Evolutionary conservation across 2,113 vertebrate species (phyloP).

Genomic region (Diadophis punctatus): DNA sequence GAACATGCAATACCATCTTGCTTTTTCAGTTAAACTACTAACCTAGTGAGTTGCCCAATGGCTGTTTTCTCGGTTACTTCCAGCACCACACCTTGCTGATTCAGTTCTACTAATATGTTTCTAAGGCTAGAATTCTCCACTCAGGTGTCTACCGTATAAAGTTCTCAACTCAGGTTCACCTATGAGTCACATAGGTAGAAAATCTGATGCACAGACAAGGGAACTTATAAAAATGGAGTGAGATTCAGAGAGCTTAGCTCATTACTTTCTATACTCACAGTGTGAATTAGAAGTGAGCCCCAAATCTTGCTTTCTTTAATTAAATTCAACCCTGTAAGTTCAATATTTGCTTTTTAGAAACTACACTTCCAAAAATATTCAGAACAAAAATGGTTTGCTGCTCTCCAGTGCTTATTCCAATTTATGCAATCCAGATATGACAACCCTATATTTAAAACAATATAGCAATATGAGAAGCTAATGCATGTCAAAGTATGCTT

Average conservation of each 20-base stretch:
- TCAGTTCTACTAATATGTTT: neutral
- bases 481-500: neutral
- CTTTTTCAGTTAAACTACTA: neutral
- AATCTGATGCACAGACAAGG: neutral
- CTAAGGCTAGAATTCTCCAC: neutral
- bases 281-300: neutral
- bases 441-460: neutral
- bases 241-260: neutral
- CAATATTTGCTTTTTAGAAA: neutral
- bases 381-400: neutral
- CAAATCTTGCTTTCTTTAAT: neutral
- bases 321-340: neutral
- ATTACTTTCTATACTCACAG: neutral
- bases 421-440: neutral
- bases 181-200: neutral
- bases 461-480: neutral
- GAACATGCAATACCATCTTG: neutral
- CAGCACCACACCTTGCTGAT: slow-evolving; percentile 11
- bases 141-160: neutral
- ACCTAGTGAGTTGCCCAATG: neutral
- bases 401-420: neutral
- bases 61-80: neutral
- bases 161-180: neutral
- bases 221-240: neutral
- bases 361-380: neutral